These are phyloP conservation scores for Patella caerulea DNA, from an alignment of 2,888 invertebrate species.

Conservation along the genomic window DNA sequence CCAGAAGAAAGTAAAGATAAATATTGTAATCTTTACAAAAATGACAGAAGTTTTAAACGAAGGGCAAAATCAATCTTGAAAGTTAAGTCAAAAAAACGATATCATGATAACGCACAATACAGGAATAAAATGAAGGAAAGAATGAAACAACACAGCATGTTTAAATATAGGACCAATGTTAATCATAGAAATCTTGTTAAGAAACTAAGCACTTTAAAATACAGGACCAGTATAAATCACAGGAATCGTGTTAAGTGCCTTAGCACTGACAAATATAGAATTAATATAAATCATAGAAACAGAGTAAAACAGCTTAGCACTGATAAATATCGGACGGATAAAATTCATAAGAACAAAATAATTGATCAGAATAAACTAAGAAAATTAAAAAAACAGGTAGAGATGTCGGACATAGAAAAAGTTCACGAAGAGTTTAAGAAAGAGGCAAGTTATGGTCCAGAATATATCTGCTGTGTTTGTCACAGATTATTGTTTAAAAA, in stretches of 20 bases:
- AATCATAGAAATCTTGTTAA: neutral
- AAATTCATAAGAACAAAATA: neutral
- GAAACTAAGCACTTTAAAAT: no score
- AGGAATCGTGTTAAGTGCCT: no score
- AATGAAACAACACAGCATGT: neutral
- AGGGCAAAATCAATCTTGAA: neutral
- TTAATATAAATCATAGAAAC: neutral
- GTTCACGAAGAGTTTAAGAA: neutral
- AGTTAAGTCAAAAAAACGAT: neutral
- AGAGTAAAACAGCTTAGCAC: neutral
- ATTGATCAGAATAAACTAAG: neutral
- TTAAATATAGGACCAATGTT: neutral
- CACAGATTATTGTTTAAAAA: neutral
- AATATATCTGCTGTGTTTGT: neutral
- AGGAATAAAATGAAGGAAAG: neutral
- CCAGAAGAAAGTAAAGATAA: no score
- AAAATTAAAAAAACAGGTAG: neutral
- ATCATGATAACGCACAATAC: neutral
- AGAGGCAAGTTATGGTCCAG: neutral
- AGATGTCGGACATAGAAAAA: neutral
- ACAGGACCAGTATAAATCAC: no score
- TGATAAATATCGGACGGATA: neutral
- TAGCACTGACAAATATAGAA: neutral
- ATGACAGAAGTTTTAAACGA: neutral
- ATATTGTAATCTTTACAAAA: neutral